Base-by-base conservation (phyloP, 2,113 vertebrate species). In the Carassius gibelio region DNA sequence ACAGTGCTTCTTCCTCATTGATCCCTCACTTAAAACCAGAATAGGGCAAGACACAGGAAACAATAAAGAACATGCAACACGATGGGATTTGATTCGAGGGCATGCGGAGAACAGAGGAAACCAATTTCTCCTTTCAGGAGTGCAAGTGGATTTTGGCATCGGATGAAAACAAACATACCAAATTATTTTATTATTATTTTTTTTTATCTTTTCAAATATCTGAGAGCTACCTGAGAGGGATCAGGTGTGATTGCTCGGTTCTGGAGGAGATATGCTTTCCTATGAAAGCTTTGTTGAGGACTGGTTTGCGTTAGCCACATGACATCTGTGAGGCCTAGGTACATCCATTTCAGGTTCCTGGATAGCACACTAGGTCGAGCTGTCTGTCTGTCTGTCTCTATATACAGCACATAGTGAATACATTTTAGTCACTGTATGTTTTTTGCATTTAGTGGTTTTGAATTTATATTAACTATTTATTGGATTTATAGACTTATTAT, bases 21-120 rank as follows among this genome's bases (percentile, higher is more conserved):
- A 95, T 94, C 88, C 89, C 84, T 90, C 89, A 52, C 92, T 91
- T 84, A 82, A 92, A 91, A 91, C 86, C 86, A 91, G 89, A 94
- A 76, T 85, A 88, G 84, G 76, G 81, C 89, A 87, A 72, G 87
- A 90, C 66, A 91, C 88, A 92, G 87, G 91, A 92, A 90, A 88
- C 90, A 88, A 91, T 91, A 90, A 87, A 89, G 48, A 85, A 89
- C 89, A 91, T 88, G 89, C 86, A 88, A 87, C 88, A 87, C 84
- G 85, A 34, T 77, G 45, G 15, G 17, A 52, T 19, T 68, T 64
- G 57, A 55, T 68, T 84, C 75, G 81, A 77, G 45, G 36, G 11
- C 7, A 26, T 5, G 57, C 15, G 23, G 38, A 30, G 79, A 66
- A 50, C 79, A 81, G 79, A 64, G 30, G 23, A 66, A 42, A 81